These are phyloP conservation scores for Propsilocerus akamusi DNA, from an alignment of 1,140 invertebrate species.

Conservation along the genomic window DNA sequence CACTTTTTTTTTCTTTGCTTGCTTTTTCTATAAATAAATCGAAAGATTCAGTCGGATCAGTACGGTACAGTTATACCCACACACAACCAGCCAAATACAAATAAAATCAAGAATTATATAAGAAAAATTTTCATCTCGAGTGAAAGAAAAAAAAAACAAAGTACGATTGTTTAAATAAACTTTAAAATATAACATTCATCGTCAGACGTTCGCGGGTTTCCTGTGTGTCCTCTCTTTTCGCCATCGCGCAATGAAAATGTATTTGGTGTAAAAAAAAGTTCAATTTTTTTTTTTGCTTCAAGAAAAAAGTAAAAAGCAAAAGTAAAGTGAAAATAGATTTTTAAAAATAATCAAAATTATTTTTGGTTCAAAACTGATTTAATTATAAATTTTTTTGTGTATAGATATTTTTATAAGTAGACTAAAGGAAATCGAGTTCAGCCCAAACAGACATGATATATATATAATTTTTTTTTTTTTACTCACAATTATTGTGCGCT, in stretches of 20 bases:
- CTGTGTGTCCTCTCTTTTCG: no score
- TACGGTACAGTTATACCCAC: no score
- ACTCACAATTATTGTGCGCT: not conserved
- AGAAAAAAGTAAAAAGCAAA: not conserved
- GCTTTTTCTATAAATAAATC: constrained; percentile 1
- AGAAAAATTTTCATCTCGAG: not conserved
- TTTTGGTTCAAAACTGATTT: constrained; percentile 2
- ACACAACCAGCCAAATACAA: not conserved
- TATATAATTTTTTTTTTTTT: no score
- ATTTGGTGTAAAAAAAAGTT: constrained; percentile 1
- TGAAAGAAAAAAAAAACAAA: not conserved
- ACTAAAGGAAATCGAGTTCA: no score
- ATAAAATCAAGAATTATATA: not conserved
- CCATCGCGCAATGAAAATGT: constrained; percentile 2
- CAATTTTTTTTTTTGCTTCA: no score
- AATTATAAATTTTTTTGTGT: not conserved
- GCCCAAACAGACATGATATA: no score
- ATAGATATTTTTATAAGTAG: constrained; percentile 1
- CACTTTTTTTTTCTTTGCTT: not conserved
- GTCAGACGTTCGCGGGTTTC: not conserved
- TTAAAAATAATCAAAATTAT: constrained; percentile 4
- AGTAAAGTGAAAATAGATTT: constrained; percentile 1
- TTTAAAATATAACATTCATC: constrained; percentile 4
- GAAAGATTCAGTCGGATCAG: constrained; percentile 2
- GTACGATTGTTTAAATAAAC: constrained; percentile 1